Evolutionary conservation across 2,113 vertebrate species (phyloP).

Genomic region (Halichoerus grypus): DNA sequence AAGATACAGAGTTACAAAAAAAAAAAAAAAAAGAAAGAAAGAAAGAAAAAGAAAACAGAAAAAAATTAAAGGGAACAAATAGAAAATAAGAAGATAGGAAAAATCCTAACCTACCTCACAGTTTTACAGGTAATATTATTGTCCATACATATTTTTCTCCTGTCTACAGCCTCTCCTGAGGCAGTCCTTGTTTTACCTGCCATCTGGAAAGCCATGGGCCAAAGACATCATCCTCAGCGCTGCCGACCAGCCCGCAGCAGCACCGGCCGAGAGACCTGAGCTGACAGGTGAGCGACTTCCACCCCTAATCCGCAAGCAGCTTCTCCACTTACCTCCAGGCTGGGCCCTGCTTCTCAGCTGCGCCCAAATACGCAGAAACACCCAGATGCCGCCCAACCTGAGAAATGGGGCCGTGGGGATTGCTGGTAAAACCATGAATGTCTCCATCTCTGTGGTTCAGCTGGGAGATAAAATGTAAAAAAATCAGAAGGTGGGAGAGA

Average conservation of each 20-base stretch:
- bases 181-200: background rate
- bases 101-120: background rate
- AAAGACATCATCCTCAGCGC: background rate
- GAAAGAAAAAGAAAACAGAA: background rate
- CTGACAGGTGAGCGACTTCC: background rate
- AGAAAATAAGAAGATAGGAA: background rate
- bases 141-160: background rate
- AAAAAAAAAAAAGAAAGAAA: background rate
- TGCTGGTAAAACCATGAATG: conserved; percentile 10
- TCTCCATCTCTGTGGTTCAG: background rate
- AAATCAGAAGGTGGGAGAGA: background rate
- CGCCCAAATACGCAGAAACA: background rate
- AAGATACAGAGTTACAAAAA: background rate
- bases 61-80: background rate
- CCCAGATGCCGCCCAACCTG: background rate
- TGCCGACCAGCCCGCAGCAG: background rate
- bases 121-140: background rate
- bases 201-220: background rate
- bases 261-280: background rate
- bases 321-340: background rate
- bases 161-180: background rate
- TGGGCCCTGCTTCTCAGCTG: background rate
- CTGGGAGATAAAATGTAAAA: background rate
- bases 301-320: background rate
- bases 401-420: background rate